These are phyloP conservation scores for Mesitornis unicolor DNA, from an alignment of 2,113 vertebrate species.

Conservation along the genomic window DNA sequence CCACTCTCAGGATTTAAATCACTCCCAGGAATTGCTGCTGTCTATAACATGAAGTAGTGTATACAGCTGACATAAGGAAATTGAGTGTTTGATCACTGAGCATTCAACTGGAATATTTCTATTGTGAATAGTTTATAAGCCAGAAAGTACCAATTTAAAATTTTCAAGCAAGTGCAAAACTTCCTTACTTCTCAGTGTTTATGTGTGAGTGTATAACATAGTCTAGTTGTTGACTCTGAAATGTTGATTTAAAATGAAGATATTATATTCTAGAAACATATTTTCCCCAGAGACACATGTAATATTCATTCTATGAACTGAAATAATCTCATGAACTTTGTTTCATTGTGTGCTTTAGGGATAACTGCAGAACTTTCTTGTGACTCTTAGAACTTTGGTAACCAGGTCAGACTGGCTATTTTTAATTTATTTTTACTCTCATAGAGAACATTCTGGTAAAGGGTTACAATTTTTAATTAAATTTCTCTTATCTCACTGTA, in stretches of 20 bases:
- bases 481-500: neutral
- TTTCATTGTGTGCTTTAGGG: neutral
- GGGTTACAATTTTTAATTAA: neutral
- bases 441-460: neutral
- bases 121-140: neutral
- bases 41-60: neutral
- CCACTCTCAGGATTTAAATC: neutral
- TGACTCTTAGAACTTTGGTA: neutral
- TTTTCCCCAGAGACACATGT: neutral
- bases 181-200: neutral
- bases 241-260: neutral
- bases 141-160: neutral
- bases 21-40: neutral
- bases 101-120: neutral
- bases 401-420: neutral
- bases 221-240: neutral
- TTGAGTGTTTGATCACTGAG: neutral
- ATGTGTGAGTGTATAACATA: neutral
- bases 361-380: neutral
- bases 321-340: neutral
- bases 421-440: neutral
- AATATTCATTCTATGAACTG: neutral
- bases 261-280: neutral
- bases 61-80: neutral
- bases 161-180: neutral